These are phyloP conservation scores for Diorhabda sublineata DNA, from an alignment of 1,140 invertebrate species.

Conservation along the genomic window DNA sequence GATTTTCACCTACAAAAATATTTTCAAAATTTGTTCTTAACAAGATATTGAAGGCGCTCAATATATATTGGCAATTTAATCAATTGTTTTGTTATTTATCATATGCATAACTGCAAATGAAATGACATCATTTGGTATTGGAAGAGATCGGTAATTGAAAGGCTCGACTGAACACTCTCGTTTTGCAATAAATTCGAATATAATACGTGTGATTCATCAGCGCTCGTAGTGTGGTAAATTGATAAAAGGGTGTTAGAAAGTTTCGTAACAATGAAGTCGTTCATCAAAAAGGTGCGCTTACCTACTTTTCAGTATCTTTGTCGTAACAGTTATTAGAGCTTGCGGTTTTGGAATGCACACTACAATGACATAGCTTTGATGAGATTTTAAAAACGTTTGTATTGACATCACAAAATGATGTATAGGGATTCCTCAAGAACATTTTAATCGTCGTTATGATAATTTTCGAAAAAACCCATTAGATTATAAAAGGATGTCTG, in stretches of 20 bases:
- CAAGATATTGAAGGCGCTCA: not conserved
- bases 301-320: not conserved
- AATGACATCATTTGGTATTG: conserved; percentile 7
- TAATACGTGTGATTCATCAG: conserved; percentile 4
- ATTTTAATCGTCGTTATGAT: too few relatives aligned
- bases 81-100: conserved; percentile 13
- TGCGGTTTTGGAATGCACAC: not conserved
- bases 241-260: conserved; percentile 2
- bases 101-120: conserved; percentile 8
- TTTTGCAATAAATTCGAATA: conserved; percentile 12
- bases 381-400: too few relatives aligned
- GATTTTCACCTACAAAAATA: too few relatives aligned
- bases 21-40: not conserved
- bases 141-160: conserved; percentile 3
- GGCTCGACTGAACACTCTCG: conserved; percentile 3
- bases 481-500: too few relatives aligned
- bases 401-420: too few relatives aligned
- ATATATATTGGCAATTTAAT: not conserved
- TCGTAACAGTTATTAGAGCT: not conserved
- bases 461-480: too few relatives aligned
- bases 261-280: not conserved
- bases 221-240: not conserved
- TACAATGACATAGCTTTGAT: not conserved
- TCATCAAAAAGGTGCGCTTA: not conserved
- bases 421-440: too few relatives aligned